Evolutionary conservation across 1,140 invertebrate species (phyloP), one percentile per base, ranked within the genome.

Genomic region (Andricus grossulariae): DNA sequence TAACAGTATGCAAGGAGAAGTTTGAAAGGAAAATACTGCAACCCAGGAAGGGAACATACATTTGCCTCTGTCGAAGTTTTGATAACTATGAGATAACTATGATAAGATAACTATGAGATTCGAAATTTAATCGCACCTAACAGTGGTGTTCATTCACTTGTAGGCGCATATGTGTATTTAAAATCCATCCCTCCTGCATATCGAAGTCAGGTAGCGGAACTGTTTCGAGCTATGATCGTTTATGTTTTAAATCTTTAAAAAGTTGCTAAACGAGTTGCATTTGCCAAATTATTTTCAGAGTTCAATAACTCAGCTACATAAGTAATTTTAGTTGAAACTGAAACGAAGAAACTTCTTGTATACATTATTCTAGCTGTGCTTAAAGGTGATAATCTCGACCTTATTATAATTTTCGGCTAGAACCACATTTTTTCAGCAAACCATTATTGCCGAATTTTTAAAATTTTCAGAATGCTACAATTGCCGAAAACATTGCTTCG

Each of bases 61-160:
- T 45, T 45, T 81, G n/a, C 80, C 77, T 7, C 50, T 82, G n/a
- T 78, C 74, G 25, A 25, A 81, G 13, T 84, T 80, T 60, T 81
- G 83, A 84, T 70, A 81, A 77, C 50, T 82, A 77, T 73, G 77
- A 82, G 55, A 76, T 79, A 15, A 77, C 75, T n/a, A n/a, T n/a
- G n/a, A n/a, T n/a, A n/a, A n/a, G n/a, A n/a, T n/a, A n/a, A n/a
- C n/a, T n/a, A n/a, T n/a, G n/a, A n/a, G n/a, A n/a, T n/a, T n/a
- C n/a, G n/a, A 21, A 80, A 84, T 57, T 50, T 76, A 4, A 49
- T 83, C 0, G 75, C 78, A 19, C 66, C 79, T 1, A 52, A 49
- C 39, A 66, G 73, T 1, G 82, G 82, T 32, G 54, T 82, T 13
- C 75, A 80, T 55, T 84, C 83, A 81, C 57, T 82, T 10, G 78